phyloP scores from a whole-genome alignment of 2,113 vertebrate genomes.

The Raja brachyura region DNA sequence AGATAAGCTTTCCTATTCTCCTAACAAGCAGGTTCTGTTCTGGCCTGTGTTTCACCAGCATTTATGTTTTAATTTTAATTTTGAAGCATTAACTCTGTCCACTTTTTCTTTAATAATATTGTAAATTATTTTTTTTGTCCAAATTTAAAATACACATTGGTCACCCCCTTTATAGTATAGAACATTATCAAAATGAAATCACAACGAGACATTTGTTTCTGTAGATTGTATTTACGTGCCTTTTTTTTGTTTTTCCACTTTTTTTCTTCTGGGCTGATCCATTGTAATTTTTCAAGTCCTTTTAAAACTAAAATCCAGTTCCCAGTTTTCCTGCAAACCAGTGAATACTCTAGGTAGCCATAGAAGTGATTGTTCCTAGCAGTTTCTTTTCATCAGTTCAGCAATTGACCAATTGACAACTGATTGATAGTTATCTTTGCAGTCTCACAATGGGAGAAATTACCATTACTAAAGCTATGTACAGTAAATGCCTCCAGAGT shows the following conservation, averaged over 20 bases:
- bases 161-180: no score
- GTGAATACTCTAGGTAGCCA: constrained; percentile 80
- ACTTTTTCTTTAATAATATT: not conserved
- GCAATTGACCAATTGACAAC: constrained; percentile 98
- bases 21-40: not conserved
- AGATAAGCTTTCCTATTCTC: not conserved
- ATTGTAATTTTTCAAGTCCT: constrained; percentile 55
- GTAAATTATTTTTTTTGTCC: not conserved
- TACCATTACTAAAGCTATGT: constrained; percentile 98
- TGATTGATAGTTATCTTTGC: constrained; percentile 99
- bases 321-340: constrained; percentile 74
- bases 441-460: constrained; percentile 91
- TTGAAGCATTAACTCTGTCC: not conserved
- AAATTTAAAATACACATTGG: not conserved
- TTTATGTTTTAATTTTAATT: not conserved
- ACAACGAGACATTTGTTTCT: not conserved
- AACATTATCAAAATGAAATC: not conserved
- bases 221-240: not conserved
- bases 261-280: not conserved
- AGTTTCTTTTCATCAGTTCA: constrained; percentile 87
- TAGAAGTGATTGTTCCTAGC: constrained; percentile 79
- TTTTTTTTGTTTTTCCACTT: not conserved
- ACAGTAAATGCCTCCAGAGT: constrained; percentile 96
- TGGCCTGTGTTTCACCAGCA: not conserved
- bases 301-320: constrained; percentile 62